phyloP scores from a whole-genome alignment of 2,797 vertebrate genomes.

The Anableps anableps region DNA sequence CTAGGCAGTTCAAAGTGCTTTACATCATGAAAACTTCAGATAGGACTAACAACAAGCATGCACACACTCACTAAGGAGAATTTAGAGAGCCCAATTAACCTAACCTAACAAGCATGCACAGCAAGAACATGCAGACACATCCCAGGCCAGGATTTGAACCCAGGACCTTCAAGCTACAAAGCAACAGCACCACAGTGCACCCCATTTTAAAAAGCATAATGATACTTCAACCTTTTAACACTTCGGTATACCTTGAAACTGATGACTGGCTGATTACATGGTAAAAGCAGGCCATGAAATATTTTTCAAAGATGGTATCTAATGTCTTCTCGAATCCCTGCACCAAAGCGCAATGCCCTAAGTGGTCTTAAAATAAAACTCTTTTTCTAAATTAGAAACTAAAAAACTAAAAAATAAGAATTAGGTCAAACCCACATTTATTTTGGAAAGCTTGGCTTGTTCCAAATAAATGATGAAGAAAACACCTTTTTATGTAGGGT shows the following conservation, averaged over 20 bases:
- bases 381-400: constrained; percentile 45
- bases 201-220: too few relatives aligned
- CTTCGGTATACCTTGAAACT: neutral
- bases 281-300: constrained; percentile 24
- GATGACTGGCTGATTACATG: neutral
- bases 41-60: too few relatives aligned
- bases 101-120: too few relatives aligned
- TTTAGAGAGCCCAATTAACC: too few relatives aligned
- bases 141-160: too few relatives aligned
- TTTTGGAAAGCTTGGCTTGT: constrained; percentile 65
- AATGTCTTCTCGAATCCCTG: constrained; percentile 23
- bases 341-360: constrained; percentile 13
- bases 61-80: too few relatives aligned
- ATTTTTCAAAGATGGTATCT: neutral
- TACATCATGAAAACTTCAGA: too few relatives aligned
- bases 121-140: too few relatives aligned
- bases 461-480: constrained; percentile 22
- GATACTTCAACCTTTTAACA: neutral
- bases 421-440: constrained; percentile 59
- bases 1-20: too few relatives aligned
- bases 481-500: constrained; percentile 39
- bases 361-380: constrained; percentile 36
- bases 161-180: too few relatives aligned
- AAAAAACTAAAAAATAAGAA: constrained; percentile 55
- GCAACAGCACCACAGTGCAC: too few relatives aligned